Percentiles rank a stretch among this genome's conserved stretches.
Conservation (phyloP, 2,113 vertebrate genomes). For the Hippocampus guttulatus region DNA sequence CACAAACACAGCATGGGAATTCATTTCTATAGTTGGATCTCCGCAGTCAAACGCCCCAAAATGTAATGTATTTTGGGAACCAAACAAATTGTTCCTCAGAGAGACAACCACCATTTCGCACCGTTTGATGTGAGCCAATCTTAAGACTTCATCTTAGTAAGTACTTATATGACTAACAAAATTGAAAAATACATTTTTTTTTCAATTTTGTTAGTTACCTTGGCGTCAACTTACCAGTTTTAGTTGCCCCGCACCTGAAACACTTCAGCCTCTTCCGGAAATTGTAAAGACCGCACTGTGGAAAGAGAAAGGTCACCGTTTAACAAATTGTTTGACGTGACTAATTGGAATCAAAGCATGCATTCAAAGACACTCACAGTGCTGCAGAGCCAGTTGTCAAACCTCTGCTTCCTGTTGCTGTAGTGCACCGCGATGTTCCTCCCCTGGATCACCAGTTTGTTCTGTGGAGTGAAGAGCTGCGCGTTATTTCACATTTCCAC, state of each 20-base stretch:
- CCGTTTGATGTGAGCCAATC: neutral
- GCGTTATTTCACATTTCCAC: conserved; percentile 74
- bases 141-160: neutral
- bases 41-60: neutral
- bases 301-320: neutral
- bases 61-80: no score
- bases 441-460: conserved; percentile 91
- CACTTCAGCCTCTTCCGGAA: conserved; percentile 99
- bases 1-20: neutral
- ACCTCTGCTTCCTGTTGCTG: conserved; percentile 95
- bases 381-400: conserved; percentile 99
- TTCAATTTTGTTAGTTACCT: no score
- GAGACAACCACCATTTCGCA: neutral
- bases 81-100: neutral
- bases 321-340: neutral
- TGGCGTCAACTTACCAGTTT: conserved; percentile 82
- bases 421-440: conserved; percentile 96
- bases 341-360: conserved; percentile 10
- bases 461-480: conserved; percentile 77
- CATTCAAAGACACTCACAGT: conserved; percentile 75
- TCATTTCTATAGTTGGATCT: neutral
- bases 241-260: conserved; percentile 97
- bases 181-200: no score
- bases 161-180: no score
- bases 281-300: conserved; percentile 98